These are phyloP conservation scores for Colletes gigas DNA, from an alignment of 1,140 invertebrate genomes.

Conservation along the genomic window DNA sequence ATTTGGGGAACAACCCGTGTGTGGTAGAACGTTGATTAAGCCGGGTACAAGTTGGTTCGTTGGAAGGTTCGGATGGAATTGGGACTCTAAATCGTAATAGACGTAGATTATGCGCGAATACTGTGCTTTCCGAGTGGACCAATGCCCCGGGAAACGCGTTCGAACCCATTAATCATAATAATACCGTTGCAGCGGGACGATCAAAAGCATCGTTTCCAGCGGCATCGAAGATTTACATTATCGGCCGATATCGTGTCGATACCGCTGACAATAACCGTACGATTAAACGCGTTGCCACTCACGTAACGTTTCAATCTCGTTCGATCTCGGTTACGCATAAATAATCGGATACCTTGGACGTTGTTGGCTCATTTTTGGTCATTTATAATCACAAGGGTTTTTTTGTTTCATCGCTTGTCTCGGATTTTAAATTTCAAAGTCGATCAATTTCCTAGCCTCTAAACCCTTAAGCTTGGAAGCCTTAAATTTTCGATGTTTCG, in stretches of 20 bases:
- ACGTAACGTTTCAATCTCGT: background rate
- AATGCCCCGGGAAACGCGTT: background rate
- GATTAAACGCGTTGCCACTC: background rate
- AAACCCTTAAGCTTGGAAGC: too few relatives aligned
- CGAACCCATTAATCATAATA: background rate
- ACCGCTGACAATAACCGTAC: background rate
- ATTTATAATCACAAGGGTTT: slow-evolving; percentile 12
- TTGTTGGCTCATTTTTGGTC: slow-evolving; percentile 4
- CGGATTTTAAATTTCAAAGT: background rate
- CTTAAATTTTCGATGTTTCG: background rate
- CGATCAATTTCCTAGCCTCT: background rate
- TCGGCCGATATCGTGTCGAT: background rate
- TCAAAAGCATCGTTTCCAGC: background rate
- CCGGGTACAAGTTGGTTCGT: too few relatives aligned
- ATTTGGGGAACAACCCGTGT: too few relatives aligned
- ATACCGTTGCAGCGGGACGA: background rate
- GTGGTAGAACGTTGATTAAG: too few relatives aligned
- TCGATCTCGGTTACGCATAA: background rate
- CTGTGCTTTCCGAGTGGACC: too few relatives aligned
- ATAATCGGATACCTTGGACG: background rate
- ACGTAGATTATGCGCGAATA: too few relatives aligned
- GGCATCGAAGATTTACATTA: background rate
- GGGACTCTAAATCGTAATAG: too few relatives aligned
- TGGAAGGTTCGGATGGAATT: too few relatives aligned
- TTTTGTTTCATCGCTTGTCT: background rate